These are phyloP conservation scores for Trogon surrucura DNA, from an alignment of 2,113 vertebrate species.

Conservation along the genomic window DNA sequence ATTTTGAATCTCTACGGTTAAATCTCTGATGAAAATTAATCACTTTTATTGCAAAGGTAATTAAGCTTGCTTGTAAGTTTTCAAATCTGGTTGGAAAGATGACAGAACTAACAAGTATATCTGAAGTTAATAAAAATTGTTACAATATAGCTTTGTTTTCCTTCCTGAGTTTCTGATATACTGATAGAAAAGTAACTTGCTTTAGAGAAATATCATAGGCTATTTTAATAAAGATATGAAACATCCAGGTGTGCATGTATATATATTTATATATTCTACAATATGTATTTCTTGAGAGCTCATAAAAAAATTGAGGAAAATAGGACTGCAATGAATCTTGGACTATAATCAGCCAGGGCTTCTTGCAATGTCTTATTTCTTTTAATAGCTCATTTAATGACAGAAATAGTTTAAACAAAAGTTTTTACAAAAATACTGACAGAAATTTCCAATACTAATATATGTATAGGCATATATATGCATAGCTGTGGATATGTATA, in stretches of 20 bases:
- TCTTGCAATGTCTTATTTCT: not conserved
- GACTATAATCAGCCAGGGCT: not conserved
- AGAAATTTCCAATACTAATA: not conserved
- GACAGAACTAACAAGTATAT: not conserved
- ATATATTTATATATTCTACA: not conserved
- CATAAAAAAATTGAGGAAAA: not conserved
- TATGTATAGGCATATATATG: not conserved
- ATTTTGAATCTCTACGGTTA: not conserved
- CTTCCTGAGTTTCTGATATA: not conserved
- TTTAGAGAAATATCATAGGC: not conserved
- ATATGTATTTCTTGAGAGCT: not conserved
- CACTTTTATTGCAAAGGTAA: constrained; percentile 19
- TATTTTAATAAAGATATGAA: not conserved
- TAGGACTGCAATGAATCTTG: not conserved
- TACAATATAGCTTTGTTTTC: not conserved
- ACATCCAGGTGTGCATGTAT: not conserved
- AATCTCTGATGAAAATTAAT: constrained; percentile 27
- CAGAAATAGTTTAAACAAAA: not conserved
- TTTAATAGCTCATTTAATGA: not conserved
- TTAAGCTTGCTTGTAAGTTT: not conserved
- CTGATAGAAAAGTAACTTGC: not conserved
- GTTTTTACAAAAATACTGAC: not conserved
- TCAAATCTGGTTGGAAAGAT: not conserved
- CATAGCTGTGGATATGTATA: not conserved
- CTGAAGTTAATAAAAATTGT: not conserved